These are phyloP conservation scores for Chloroclysta siterata DNA, from an alignment of 2,888 invertebrate species.

Conservation along the genomic window DNA sequence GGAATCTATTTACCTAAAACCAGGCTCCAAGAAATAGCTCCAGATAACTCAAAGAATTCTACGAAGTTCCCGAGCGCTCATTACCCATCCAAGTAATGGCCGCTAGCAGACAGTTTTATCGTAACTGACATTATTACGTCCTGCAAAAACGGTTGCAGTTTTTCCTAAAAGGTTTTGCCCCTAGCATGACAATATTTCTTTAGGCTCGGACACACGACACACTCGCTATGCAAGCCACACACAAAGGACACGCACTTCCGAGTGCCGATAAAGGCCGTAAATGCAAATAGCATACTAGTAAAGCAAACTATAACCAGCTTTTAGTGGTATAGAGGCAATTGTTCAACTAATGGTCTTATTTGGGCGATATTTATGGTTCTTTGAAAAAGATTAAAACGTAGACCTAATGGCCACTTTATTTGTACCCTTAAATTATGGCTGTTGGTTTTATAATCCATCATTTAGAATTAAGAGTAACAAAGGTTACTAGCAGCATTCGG, in stretches of 20 bases:
- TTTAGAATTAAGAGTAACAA: neutral
- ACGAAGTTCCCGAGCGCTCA: too few species aligned
- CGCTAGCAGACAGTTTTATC: neutral
- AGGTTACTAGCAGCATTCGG: neutral
- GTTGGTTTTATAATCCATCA: neutral
- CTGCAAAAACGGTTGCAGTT: neutral
- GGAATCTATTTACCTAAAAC: too few species aligned
- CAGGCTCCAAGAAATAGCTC: too few species aligned
- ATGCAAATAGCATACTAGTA: constrained; percentile 6
- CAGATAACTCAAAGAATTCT: too few species aligned
- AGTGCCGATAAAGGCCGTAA: constrained; percentile 6
- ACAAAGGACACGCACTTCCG: constrained; percentile 33
- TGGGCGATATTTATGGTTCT: constrained; percentile 15
- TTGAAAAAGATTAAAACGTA: constrained; percentile 3
- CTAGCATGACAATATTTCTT: constrained; percentile 10
- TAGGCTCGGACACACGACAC: constrained; percentile 7
- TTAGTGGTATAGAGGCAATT: constrained; percentile 12
- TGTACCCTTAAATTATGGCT: neutral
- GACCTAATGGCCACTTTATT: neutral
- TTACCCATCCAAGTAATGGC: too few species aligned
- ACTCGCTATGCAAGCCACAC: constrained; percentile 10
- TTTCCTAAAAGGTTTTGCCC: neutral
- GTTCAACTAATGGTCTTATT: constrained; percentile 8
- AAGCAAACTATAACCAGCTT: constrained; percentile 20
- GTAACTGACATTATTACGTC: neutral